Evolutionary conservation across 2,888 invertebrate species (phyloP), one percentile per base, ranked within the genome.

Genomic region (Subacronicta megacephala): DNA sequence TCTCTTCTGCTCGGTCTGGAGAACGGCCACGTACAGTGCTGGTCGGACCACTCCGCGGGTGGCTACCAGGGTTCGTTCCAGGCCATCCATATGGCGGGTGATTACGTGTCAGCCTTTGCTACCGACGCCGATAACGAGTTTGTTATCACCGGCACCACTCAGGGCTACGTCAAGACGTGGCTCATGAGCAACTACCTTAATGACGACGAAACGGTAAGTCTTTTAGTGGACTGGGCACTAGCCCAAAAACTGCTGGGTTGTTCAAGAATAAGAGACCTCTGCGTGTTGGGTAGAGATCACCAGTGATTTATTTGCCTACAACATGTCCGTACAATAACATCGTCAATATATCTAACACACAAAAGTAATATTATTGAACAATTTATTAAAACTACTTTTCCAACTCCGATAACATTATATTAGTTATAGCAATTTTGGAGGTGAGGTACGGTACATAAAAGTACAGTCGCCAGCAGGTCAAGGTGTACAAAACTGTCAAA

Each of bases 161-260:
- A 95, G 56, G 98, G 98, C 2, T 97, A 97, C 79, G 94, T 98
- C 51, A 98, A 97, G 91, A 95, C 96, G 16, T 98, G 97, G 97
- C 94, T 96, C 41, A 93, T 98, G 82, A 93, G 89, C 49, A 96
- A 97, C 84, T 98, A 95, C 76, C 95, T 96, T 36, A 72, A 80
- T 35, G 88, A 85, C 40, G 85, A 90, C 49, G 26, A 26, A 1
- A 71, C 93, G 82, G 94, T 93, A n/a, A 75, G 61, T 15, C 5
- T 26, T 10, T 26, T 26, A 0, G 26, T 10, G 10, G 4, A 5
- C 1, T n/a, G n/a, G 3, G 0, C 31, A n/a, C n/a, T n/a, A 5
- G 12, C 6, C 31, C 31, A n/a, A 5, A 12, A 31, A n/a, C n/a
- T 26, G 10, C 10, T 10, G 3, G 7, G 20, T 3, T n/a, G n/a